Percentiles rank a stretch among this genome's conserved stretches.
Evolutionary conservation across 2,113 vertebrate genomes (phyloP).

Genomic region (Myiopsitta monachus): DNA sequence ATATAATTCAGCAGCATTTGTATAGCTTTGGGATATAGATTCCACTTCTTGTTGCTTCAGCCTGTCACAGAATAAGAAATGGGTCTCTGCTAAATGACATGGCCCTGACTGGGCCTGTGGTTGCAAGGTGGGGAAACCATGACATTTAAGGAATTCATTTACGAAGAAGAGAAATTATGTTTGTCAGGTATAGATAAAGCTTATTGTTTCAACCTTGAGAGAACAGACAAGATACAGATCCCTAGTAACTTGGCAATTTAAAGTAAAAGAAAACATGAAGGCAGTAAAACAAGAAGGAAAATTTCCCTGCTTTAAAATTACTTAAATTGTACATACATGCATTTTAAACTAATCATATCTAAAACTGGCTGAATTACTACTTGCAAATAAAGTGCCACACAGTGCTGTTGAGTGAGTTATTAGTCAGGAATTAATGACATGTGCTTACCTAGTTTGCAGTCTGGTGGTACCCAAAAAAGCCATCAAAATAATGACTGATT

Average conservation of each 20-base stretch:
- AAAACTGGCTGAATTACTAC: background rate
- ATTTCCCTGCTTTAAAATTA: background rate
- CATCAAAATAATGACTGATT: background rate
- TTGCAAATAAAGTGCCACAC: background rate
- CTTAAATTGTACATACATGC: background rate
- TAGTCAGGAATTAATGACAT: background rate
- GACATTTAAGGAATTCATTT: constrained; percentile 21
- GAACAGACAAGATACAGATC: constrained; percentile 21
- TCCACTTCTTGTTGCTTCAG: constrained; percentile 2
- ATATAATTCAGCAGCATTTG: background rate
- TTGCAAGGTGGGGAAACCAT: background rate
- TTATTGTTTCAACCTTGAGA: constrained; percentile 41
- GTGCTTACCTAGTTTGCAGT: background rate
- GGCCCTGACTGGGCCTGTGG: constrained; percentile 13
- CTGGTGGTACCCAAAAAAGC: background rate
- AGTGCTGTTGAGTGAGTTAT: background rate
- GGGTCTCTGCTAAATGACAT: constrained; percentile 3
- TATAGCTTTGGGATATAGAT: background rate
- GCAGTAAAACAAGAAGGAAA: background rate
- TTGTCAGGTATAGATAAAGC: constrained; percentile 43
- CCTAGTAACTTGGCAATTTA: constrained; percentile 16
- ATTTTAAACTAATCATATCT: background rate
- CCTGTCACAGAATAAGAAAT: constrained; percentile 39
- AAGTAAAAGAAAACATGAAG: background rate
- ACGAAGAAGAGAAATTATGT: constrained; percentile 34